Percentiles rank a stretch among this genome's conserved stretches.
These are phyloP conservation scores for Aquatica leii DNA, from an alignment of 2,888 invertebrate genomes.

Conservation along the genomic window DNA sequence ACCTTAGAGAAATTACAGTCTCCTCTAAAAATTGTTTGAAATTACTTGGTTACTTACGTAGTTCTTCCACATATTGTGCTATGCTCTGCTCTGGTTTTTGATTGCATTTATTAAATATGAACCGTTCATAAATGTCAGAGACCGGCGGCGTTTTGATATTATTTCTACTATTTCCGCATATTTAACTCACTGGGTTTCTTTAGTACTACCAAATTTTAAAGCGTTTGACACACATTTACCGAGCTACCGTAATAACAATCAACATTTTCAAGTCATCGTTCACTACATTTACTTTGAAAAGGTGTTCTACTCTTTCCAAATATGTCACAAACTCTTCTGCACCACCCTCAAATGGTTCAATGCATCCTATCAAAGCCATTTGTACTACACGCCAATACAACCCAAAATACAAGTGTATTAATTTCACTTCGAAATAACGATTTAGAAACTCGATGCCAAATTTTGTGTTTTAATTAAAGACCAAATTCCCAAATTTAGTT, in stretches of 20 bases:
- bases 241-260: background rate
- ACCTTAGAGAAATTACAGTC: background rate
- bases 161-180: background rate
- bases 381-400: too few species aligned
- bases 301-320: background rate
- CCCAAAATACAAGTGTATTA: too few species aligned
- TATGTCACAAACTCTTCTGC: background rate
- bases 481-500: too few species aligned
- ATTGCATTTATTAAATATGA: background rate
- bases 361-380: background rate
- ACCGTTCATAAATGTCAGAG: background rate
- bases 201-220: background rate
- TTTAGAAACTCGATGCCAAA: too few species aligned
- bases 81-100: background rate
- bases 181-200: too few species aligned
- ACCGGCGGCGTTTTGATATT: background rate
- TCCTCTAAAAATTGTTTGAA: background rate
- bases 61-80: background rate
- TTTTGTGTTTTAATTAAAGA: too few species aligned
- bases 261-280: background rate
- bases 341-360: background rate
- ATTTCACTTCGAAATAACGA: too few species aligned
- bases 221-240: background rate
- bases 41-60: background rate
- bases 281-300: background rate